These are phyloP conservation scores for Atta cephalotes DNA, from an alignment of 1,140 invertebrate genomes.

Conservation along the genomic window DNA sequence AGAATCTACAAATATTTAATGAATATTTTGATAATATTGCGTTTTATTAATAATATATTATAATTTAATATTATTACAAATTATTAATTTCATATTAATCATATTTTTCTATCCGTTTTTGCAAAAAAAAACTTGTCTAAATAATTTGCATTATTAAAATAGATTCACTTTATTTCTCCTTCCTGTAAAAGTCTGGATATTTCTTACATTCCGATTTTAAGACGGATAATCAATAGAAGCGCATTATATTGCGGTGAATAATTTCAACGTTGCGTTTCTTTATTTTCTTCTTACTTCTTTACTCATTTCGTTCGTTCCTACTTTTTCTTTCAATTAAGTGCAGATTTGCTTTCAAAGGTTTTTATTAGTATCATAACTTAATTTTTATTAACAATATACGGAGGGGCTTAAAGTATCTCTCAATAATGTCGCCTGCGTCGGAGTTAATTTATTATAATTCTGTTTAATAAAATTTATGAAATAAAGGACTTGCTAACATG, in stretches of 20 bases:
- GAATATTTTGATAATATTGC: not conserved
- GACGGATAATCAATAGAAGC: not conserved
- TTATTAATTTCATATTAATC: not conserved
- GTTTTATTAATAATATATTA: not conserved
- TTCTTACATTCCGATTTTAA: not conserved
- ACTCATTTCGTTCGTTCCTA: not conserved
- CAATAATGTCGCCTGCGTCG: not conserved
- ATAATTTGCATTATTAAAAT: not conserved
- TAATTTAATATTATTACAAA: slow-evolving; percentile 4
- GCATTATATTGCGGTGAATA: slow-evolving; percentile 28
- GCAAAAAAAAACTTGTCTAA: not conserved
- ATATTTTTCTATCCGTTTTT: not conserved
- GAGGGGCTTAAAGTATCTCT: slow-evolving; percentile 21
- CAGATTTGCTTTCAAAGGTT: slow-evolving; percentile 32
- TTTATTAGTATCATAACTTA: slow-evolving; percentile 67
- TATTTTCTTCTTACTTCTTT: not conserved
- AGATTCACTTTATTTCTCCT: not conserved
- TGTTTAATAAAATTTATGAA: not conserved
- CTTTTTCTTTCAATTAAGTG: not conserved
- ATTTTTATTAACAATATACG: slow-evolving; percentile 53
- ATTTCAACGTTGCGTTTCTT: slow-evolving; percentile 43
- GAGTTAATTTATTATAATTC: not conserved
- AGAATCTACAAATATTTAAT: slow-evolving; percentile 6
- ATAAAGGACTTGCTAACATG: not conserved
- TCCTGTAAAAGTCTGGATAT: not conserved